Evolutionary conservation across 2,113 vertebrate genomes (phyloP).

Genomic region (Urocolius indicus): DNA sequence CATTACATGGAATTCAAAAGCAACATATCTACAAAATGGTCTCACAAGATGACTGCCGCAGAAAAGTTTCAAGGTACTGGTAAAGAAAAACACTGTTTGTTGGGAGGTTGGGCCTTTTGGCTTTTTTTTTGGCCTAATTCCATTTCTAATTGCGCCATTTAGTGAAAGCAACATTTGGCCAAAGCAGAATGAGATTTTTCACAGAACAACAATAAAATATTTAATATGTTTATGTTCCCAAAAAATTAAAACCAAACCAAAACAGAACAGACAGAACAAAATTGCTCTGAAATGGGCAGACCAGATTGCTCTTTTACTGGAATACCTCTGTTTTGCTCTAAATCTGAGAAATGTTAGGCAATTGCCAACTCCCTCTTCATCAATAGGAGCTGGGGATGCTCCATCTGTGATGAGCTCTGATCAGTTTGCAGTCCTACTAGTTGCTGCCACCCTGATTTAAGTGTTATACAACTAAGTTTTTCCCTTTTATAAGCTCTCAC

Average conservation of each 20-base stretch:
- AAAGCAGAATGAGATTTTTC: not conserved
- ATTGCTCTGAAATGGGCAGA: not conserved
- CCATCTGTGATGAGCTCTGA: not conserved
- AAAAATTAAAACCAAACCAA: not conserved
- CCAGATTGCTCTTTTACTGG: not conserved
- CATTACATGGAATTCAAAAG: not conserved
- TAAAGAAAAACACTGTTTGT: not conserved
- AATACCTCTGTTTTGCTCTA: not conserved
- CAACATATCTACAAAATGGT: not conserved
- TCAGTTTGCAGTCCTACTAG: not conserved
- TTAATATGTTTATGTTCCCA: not conserved
- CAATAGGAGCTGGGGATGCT: not conserved
- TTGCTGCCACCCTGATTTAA: not conserved
- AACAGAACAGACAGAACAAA: not conserved
- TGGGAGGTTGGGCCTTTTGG: not conserved
- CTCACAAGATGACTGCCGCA: not conserved
- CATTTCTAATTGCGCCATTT: not conserved
- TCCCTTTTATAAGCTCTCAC: not conserved
- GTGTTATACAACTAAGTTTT: not conserved
- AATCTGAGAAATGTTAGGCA: not conserved
- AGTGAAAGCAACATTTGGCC: not conserved
- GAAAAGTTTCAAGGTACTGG: not conserved
- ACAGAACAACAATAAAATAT: slow-evolving; percentile 7
- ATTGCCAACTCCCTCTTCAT: not conserved
- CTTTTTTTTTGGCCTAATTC: not conserved